Conservation (phyloP, 2,113 vertebrate species). For the Paedocypris sp. region DNA sequence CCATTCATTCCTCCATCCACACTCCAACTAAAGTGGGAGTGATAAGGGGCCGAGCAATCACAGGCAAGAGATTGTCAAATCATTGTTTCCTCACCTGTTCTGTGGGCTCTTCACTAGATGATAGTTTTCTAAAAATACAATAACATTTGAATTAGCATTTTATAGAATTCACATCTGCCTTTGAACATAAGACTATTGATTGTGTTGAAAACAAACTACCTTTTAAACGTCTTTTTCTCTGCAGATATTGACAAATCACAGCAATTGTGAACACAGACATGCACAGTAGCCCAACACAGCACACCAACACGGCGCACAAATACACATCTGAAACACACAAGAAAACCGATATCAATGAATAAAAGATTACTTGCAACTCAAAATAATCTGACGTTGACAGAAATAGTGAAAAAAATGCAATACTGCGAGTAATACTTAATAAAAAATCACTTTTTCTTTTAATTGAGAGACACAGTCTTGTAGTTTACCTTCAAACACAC, state of each 20-base stretch:
- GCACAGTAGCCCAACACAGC: conserved; percentile 81
- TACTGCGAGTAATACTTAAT: too few relatives aligned
- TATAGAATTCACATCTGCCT: not conserved
- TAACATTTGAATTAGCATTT: not conserved
- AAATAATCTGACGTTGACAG: too few relatives aligned
- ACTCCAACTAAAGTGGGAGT: too few relatives aligned
- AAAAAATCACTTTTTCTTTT: not conserved
- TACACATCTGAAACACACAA: conserved; percentile 77
- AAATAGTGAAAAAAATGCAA: too few relatives aligned
- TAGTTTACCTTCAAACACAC: conserved; percentile 63
- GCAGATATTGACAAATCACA: conserved; percentile 78
- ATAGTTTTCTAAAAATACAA: conserved; percentile 67
- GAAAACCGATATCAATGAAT: too few relatives aligned
- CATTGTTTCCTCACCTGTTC: conserved; percentile 74
- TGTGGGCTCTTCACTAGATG: conserved; percentile 83
- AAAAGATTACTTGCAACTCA: not conserved
- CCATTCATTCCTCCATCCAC: too few relatives aligned
- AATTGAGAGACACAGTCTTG: not conserved
- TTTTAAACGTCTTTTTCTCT: conserved; percentile 74
- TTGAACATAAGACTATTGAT: not conserved
- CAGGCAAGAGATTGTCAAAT: too few relatives aligned
- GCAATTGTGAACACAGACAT: conserved; percentile 81
- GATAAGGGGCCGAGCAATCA: too few relatives aligned
- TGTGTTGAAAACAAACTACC: conserved; percentile 51
- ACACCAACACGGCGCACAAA: conserved; percentile 78